phyloP scores from a whole-genome alignment of 2,888 invertebrate species.

The Eupithecia subumbrata region DNA sequence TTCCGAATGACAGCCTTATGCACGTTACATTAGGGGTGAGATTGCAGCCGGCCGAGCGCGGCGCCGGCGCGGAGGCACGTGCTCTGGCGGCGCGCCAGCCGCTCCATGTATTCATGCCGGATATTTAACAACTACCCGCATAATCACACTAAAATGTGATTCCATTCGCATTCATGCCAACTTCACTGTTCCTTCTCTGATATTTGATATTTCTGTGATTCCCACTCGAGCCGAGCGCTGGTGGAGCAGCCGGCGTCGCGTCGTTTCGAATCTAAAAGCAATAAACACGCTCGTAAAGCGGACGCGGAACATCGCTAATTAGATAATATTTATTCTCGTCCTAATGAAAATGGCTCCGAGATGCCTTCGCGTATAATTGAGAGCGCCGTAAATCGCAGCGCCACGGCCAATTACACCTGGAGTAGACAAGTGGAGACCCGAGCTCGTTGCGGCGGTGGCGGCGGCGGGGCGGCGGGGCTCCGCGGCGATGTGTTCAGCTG shows the following conservation, averaged over 20 bases:
- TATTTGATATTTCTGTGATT: slow-evolving; percentile 19
- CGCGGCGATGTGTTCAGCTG: background rate
- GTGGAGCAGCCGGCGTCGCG: background rate
- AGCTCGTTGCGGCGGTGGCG: slow-evolving; percentile 42
- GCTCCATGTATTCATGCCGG: slow-evolving; percentile 49
- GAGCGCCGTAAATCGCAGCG: slow-evolving; percentile 70
- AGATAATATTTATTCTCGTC: slow-evolving; percentile 70
- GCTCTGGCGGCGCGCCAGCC: slow-evolving; percentile 51
- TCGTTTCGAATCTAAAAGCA: slow-evolving; percentile 21
- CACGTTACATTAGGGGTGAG: background rate
- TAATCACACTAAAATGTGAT: slow-evolving; percentile 41
- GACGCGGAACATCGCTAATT: slow-evolving; percentile 51
- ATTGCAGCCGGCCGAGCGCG: background rate
- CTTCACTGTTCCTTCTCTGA: slow-evolving; percentile 22
- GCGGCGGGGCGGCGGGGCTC: slow-evolving; percentile 28
- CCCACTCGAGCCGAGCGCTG: background rate
- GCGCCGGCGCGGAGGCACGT: slow-evolving; percentile 2
- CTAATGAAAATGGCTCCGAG: slow-evolving; percentile 65
- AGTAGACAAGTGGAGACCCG: slow-evolving; percentile 65
- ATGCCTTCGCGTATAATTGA: slow-evolving; percentile 68
- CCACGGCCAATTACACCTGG: slow-evolving; percentile 67
- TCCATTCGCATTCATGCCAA: slow-evolving; percentile 33
- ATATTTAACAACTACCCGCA: slow-evolving; percentile 42
- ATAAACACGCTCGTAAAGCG: slow-evolving; percentile 21
- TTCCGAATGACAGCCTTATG: background rate